A percentile compares a stretch with the other conserved stretches of the same genome.
These are phyloP conservation scores for Harpalus rubripes DNA, from an alignment of 2,888 invertebrate genomes.

Conservation along the genomic window DNA sequence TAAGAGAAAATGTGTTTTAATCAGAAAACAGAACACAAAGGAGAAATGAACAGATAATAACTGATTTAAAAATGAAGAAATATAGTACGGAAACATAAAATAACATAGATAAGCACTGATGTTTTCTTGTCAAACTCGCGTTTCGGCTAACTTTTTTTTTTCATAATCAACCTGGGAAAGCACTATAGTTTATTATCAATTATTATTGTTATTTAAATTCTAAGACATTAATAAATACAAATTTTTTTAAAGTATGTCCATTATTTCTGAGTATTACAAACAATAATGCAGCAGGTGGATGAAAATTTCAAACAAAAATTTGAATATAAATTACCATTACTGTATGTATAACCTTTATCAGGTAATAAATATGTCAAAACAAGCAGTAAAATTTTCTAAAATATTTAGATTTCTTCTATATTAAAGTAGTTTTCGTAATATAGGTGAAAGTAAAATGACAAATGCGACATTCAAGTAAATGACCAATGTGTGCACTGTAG, in stretches of 20 bases:
- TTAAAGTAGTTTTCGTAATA: not conserved
- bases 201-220: not conserved
- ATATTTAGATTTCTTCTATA: not conserved
- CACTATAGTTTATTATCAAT: too few relatives aligned
- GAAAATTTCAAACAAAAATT: not conserved
- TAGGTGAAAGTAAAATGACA: slow-evolving; percentile 2
- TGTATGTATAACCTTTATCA: not conserved
- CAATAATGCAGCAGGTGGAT: not conserved
- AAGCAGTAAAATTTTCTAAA: not conserved
- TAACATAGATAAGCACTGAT: too few relatives aligned
- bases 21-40: too few relatives aligned
- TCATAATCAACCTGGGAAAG: too few relatives aligned
- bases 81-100: too few relatives aligned
- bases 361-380: slow-evolving; percentile 3
- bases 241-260: not conserved
- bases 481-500: slow-evolving; percentile 25
- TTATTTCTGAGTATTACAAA: not conserved
- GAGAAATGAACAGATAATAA: too few relatives aligned
- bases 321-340: not conserved
- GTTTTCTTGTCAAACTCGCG: too few relatives aligned
- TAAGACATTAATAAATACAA: not conserved
- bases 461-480: slow-evolving; percentile 24
- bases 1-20: too few relatives aligned
- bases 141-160: too few relatives aligned
- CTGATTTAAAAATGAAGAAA: too few relatives aligned